Evolutionary conservation across 2,797 vertebrate genomes (phyloP), one percentile per base, ranked within the genome.

Genomic region (Protosalanx chinensis): DNA sequence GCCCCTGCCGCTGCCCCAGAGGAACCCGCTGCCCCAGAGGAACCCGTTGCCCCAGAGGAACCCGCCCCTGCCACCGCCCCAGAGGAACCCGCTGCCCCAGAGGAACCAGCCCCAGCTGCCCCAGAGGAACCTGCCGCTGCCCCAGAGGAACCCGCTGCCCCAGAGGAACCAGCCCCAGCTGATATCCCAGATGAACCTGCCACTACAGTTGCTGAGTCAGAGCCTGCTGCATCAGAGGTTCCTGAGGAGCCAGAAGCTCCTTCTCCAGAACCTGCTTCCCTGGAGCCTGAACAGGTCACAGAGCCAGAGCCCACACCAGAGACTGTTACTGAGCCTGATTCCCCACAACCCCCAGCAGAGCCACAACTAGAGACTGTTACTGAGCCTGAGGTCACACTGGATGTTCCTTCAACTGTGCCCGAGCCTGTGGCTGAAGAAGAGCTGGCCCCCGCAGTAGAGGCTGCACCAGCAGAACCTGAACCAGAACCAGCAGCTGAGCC

Each of bases 371-470:
- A n/a, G 49, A 32, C 76, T 49, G 69, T 49, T 67, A 53, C n/a
- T 29, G 59, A 69, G 46, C 20, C 41, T 60, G 51, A 74, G 46
- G 30, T n/a, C 8, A 33, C 37, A 18, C 59, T 29, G 46, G 73
- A 80, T 41, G 37, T 46, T 46, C 7, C 41, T 46, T 46, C 41
- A 37, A 5, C 51, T 51, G 68, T 79, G 4, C 56, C 64, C 27
- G 71, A 72, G 57, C 67, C 64, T 30, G 64, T 64, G 13, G 64
- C 58, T 46, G 68, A 79, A 49, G 70, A 72, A 60, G 81, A 84
- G 58, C 41, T 73, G 68, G 49, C 56, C n/a, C 35, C 56, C 3
- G 60, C 37, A n/a, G 62, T 37, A n/a, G 61, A 64, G 15, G 60
- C 66, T 29, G 46, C 68, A 66, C 32, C 73, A 53, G 27, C 61